phyloP scores from a whole-genome alignment of 1,140 invertebrate species.

The Meloidogyne floridensis region DNA sequence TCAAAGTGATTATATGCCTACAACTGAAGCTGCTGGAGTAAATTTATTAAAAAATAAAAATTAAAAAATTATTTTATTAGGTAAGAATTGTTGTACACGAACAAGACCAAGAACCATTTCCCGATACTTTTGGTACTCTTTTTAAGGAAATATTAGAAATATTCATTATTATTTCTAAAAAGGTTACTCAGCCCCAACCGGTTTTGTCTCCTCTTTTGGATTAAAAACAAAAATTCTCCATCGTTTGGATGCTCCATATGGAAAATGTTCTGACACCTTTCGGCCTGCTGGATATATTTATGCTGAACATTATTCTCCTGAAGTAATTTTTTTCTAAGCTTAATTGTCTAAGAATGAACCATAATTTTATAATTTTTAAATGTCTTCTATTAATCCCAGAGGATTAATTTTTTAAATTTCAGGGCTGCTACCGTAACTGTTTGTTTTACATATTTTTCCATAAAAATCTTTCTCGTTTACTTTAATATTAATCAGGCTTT shows the following conservation, averaged over 20 bases:
- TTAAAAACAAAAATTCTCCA: slow-evolving; percentile 65
- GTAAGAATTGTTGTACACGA: slow-evolving; percentile 64
- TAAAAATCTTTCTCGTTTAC: neutral
- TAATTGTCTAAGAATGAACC: neutral
- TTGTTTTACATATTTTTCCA: neutral
- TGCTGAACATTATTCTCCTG: slow-evolving; percentile 64
- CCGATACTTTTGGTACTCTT: slow-evolving; percentile 58
- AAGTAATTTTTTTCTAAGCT: slow-evolving; percentile 35
- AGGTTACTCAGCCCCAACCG: slow-evolving; percentile 62
- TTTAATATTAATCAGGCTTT: slow-evolving; percentile 33
- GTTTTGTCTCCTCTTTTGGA: slow-evolving; percentile 66
- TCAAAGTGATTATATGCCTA: slow-evolving; percentile 65
- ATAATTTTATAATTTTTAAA: no score
- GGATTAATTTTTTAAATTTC: slow-evolving; percentile 22
- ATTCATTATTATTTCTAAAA: slow-evolving; percentile 27
- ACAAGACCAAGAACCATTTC: slow-evolving; percentile 65
- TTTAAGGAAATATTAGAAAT: slow-evolving; percentile 31
- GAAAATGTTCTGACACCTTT: slow-evolving; percentile 61
- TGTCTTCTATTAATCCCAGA: no score
- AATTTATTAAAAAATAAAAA: neutral
- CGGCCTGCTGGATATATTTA: slow-evolving; percentile 63
- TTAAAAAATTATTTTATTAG: slow-evolving; percentile 16
- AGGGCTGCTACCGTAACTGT: slow-evolving; percentile 65
- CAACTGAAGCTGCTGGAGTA: slow-evolving; percentile 64
- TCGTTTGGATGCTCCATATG: slow-evolving; percentile 59